These are phyloP conservation scores for Volucella bombylans DNA, from an alignment of 2,888 invertebrate genomes.

Conservation along the genomic window DNA sequence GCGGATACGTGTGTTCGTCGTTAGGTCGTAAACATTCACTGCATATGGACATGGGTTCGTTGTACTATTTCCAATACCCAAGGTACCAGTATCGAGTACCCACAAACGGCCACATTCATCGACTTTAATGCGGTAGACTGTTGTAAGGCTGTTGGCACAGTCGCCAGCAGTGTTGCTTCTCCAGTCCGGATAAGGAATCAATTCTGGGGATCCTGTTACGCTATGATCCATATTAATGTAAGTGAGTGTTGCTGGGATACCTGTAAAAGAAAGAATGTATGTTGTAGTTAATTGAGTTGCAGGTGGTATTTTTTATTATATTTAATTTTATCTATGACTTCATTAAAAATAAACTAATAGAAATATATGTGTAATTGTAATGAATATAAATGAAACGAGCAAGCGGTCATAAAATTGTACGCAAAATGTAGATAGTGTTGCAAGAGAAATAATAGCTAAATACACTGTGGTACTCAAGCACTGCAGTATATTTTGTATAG, in stretches of 20 bases:
- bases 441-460: too few relatives aligned
- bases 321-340: not conserved
- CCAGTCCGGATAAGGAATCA: constrained; percentile 91
- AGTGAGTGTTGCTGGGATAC: constrained; percentile 91
- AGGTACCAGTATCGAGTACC: constrained; percentile 92
- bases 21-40: constrained; percentile 89
- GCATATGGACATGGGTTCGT: constrained; percentile 91
- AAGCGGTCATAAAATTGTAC: too few relatives aligned
- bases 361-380: too few relatives aligned
- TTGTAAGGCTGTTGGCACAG: constrained; percentile 89
- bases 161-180: constrained; percentile 89
- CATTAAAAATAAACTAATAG: too few relatives aligned
- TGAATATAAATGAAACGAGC: too few relatives aligned
- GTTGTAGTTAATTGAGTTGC: not conserved
- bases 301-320: not conserved
- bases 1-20: constrained; percentile 87
- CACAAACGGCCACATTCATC: constrained; percentile 91
- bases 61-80: constrained; percentile 90
- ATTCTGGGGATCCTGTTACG: constrained; percentile 87
- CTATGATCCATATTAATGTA: constrained; percentile 88
- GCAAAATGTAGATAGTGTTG: too few relatives aligned
- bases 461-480: too few relatives aligned
- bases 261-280: constrained; percentile 81
- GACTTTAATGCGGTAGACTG: constrained; percentile 90
- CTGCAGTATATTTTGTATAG: too few relatives aligned